Conservation (phyloP, 2,797 vertebrate species). For the Neosilurus hyrtlii region DNA sequence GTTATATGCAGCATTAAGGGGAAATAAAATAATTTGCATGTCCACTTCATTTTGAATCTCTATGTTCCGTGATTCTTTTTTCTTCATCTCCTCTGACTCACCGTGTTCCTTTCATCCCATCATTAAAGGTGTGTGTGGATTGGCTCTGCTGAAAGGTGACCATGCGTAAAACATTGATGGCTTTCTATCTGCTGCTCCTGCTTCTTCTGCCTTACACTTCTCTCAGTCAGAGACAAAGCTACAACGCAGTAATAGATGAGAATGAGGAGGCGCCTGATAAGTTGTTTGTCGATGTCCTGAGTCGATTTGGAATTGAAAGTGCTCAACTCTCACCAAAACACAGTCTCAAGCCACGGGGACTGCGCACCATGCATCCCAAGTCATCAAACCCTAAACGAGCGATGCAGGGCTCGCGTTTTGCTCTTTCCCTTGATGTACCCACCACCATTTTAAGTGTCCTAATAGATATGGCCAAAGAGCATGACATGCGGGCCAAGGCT, state of each 20-base stretch:
- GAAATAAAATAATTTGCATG: neutral
- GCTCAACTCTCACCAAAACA: slow-evolving; percentile 57
- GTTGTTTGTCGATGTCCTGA: slow-evolving; percentile 59
- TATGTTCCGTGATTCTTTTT: neutral
- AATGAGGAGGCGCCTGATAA: slow-evolving; percentile 56
- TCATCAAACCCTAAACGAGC: slow-evolving; percentile 69
- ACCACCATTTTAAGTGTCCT: slow-evolving; percentile 79
- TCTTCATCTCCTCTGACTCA: slow-evolving; percentile 6
- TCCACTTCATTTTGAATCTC: neutral
- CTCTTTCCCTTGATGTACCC: slow-evolving; percentile 81
- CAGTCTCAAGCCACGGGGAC: slow-evolving; percentile 54
- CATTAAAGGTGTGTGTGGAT: slow-evolving; percentile 6
- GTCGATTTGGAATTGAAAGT: slow-evolving; percentile 48
- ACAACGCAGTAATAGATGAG: slow-evolving; percentile 49
- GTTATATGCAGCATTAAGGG: neutral
- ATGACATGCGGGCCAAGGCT: slow-evolving; percentile 79
- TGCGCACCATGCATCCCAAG: slow-evolving; percentile 52
- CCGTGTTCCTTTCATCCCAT: neutral
- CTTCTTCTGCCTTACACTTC: slow-evolving; percentile 62
- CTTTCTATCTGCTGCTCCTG: slow-evolving; percentile 67
- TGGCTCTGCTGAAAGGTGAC: slow-evolving; percentile 51
- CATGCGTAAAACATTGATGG: slow-evolving; percentile 63
- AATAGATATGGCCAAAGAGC: slow-evolving; percentile 81
- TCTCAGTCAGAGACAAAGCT: slow-evolving; percentile 59
- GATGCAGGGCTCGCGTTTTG: slow-evolving; percentile 71